Conservation (phyloP, 2,797 vertebrate species). For the Melanotaenia pygmaea region DNA sequence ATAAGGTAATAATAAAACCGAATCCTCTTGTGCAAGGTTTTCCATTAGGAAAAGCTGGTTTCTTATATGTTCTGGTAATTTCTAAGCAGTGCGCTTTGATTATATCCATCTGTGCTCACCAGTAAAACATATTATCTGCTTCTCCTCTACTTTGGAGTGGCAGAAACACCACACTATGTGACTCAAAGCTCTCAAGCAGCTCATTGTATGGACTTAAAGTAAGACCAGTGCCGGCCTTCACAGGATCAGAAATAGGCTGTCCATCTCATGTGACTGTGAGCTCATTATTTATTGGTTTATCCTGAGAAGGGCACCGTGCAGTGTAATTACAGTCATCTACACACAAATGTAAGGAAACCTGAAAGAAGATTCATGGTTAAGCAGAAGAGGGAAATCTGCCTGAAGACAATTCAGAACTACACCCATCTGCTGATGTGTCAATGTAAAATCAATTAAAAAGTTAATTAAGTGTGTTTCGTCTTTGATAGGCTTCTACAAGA, state of each 20-base stretch:
- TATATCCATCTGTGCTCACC: background rate
- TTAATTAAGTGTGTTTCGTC: constrained; percentile 54
- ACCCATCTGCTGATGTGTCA: constrained; percentile 55
- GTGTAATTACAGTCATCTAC: constrained; percentile 41
- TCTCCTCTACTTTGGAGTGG: background rate
- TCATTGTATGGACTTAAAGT: background rate
- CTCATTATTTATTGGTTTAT: constrained; percentile 42
- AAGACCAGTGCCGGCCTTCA: constrained; percentile 1
- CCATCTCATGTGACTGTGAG: constrained; percentile 11
- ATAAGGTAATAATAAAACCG: too few species aligned
- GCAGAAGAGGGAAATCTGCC: constrained; percentile 31
- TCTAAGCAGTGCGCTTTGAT: background rate
- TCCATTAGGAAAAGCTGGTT: too few species aligned
- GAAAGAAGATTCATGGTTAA: constrained; percentile 52
- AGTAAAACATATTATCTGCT: background rate
- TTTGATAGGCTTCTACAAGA: constrained; percentile 33
- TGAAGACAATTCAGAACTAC: constrained; percentile 45
- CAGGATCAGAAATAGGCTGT: background rate
- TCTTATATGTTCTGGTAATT: background rate
- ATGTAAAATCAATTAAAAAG: constrained; percentile 61
- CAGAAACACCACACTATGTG: background rate
- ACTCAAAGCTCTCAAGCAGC: background rate
- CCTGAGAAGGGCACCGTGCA: constrained; percentile 33
- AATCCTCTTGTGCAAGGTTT: too few species aligned
- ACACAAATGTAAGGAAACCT: constrained; percentile 46